Evolutionary conservation across 2,113 vertebrate genomes (phyloP), one percentile per base, ranked within the genome.

Genomic region (Centropristis striata): DNA sequence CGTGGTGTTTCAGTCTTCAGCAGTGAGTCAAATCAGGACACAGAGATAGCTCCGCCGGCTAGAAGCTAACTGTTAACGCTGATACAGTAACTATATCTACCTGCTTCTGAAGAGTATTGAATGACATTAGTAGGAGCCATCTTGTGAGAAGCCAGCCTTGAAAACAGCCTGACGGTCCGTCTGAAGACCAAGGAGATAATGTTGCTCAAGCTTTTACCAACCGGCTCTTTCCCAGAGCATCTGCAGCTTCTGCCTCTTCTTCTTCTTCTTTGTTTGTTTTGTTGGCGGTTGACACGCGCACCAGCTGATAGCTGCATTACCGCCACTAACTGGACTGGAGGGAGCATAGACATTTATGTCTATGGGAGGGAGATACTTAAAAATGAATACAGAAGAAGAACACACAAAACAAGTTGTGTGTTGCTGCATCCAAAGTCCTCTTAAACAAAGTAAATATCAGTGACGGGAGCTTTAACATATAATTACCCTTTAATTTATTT

Each of bases 71-170:
- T 0, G 57, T 50, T 15, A 46, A 46, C 15, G 13, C 1, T 0
- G n/a, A 12, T 9, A n/a, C 2, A 14, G 15, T 12, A 2, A n/a
- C 13, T 44, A 3, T 10, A 23, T 36, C 71, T 79, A 92, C 93
- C 91, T 9, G 80, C 44, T 64, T 4, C 53, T 20, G 79, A 10
- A 7, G 88, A 61, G 49, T 0, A 5, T 0, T 69, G 49, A 3
- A 65, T 36, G 5, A 25, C 54, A 65, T 92, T 90, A 9, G 90
- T 94, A 2, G 89, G 92, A 58, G 84, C 75, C 93, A 94, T 94
- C 2, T 54, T 80, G 59, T 2, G 20, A 36, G 20, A 51, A 55
- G 2, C 0, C 28, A 47, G 36, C 2, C 61, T 23, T 3, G 39
- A 50, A 0, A 65, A 8, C 41, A 61, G 67, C 28, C 16, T 18